Evolutionary conservation across 2,797 vertebrate species (phyloP).

Genomic region (Pitangus sulphuratus): DNA sequence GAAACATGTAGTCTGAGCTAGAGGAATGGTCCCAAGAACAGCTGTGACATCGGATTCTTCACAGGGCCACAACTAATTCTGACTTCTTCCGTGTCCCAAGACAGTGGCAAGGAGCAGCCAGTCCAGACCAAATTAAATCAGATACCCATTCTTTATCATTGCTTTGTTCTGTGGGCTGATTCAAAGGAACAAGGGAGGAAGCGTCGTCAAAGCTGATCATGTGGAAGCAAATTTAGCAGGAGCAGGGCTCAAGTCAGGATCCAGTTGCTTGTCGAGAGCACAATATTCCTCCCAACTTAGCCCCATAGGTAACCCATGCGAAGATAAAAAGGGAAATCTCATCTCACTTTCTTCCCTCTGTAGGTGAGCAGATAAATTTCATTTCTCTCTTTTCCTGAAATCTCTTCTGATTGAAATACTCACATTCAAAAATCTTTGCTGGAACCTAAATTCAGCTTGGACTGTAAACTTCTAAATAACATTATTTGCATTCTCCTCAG

Average conservation of each 20-base stretch:
- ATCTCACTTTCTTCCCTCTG: not conserved
- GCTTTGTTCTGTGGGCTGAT: not conserved
- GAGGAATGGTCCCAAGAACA: not conserved
- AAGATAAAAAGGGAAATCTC: not conserved
- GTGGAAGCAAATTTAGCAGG: accelerated
- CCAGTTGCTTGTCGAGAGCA: not conserved
- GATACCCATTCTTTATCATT: not conserved
- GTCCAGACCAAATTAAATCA: not conserved
- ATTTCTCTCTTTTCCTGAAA: not conserved
- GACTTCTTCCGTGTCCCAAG: not conserved
- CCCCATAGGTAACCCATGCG: not conserved
- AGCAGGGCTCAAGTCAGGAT: not conserved
- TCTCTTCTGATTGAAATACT: not conserved
- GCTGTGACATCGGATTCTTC: not conserved
- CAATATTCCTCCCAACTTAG: not conserved
- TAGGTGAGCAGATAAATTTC: not conserved
- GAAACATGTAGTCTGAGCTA: not conserved
- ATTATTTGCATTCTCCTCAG: not conserved
- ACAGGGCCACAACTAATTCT: not conserved
- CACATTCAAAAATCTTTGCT: not conserved
- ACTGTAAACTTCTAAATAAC: not conserved
- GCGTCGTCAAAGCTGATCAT: not conserved
- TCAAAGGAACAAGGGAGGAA: not conserved
- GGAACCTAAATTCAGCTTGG: not conserved
- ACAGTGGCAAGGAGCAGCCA: not conserved